phyloP scores from a whole-genome alignment of 2,113 vertebrate genomes.

The Recurvirostra avosetta region DNA sequence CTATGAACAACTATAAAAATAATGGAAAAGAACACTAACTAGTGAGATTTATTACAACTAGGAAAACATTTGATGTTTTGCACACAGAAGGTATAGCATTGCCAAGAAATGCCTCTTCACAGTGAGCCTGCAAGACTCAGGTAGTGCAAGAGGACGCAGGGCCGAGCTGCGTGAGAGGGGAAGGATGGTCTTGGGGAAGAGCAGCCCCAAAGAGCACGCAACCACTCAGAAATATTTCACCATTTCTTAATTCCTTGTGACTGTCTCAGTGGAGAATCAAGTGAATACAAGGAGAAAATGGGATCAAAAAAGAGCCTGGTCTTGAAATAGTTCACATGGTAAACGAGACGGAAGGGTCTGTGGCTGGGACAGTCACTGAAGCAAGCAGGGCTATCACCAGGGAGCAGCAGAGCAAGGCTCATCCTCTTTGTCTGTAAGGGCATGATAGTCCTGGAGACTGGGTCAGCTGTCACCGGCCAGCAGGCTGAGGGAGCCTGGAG shows the following conservation, averaged over 20 bases:
- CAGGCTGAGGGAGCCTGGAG: background rate
- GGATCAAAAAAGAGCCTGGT: background rate
- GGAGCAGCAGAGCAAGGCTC: background rate
- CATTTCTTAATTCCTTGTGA: background rate
- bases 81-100: background rate
- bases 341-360: background rate
- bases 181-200: background rate
- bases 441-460: background rate
- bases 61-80: background rate
- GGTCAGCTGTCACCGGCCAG: fast-evolving
- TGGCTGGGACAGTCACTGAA: background rate
- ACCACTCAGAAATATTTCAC: background rate
- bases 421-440: background rate
- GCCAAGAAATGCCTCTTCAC: background rate
- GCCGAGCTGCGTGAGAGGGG: background rate
- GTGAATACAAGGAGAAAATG: background rate
- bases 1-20: background rate
- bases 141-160: background rate
- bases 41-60: background rate
- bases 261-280: background rate
- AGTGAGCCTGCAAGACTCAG: fast-evolving
- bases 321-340: background rate
- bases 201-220: fast-evolving
- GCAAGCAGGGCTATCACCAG: background rate
- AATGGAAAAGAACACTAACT: background rate